phyloP scores from a whole-genome alignment of 2,888 invertebrate genomes.

The Thalpophila matura region DNA sequence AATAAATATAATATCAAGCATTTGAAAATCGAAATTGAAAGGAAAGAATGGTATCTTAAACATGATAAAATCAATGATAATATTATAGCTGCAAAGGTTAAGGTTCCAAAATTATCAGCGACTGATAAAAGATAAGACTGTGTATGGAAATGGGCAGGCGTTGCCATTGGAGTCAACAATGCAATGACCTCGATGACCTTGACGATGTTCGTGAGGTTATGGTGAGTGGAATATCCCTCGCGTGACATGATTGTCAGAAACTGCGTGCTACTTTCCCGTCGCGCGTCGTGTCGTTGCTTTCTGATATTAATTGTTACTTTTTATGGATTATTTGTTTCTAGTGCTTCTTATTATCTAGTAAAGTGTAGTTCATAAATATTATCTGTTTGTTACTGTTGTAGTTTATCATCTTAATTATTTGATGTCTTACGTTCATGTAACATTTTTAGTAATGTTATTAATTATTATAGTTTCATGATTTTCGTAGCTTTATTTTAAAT shows the following conservation, averaged over 20 bases:
- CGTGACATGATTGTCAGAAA: constrained; percentile 56
- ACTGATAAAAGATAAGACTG: constrained; percentile 45
- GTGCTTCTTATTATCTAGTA: neutral
- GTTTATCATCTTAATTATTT: neutral
- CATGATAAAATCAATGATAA: constrained; percentile 21
- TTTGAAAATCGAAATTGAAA: constrained; percentile 15
- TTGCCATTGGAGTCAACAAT: constrained; percentile 62
- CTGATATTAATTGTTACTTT: constrained; percentile 37
- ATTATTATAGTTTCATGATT: too few species aligned
- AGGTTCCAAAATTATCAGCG: constrained; percentile 29
- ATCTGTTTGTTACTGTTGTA: neutral
- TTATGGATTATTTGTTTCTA: constrained; percentile 21
- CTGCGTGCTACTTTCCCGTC: constrained; percentile 46
- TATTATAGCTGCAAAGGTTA: constrained; percentile 30
- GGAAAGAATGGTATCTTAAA: constrained; percentile 7
- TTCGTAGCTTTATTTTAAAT: neutral
- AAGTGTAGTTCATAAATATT: neutral
- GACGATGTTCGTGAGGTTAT: constrained; percentile 69
- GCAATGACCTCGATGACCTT: constrained; percentile 78
- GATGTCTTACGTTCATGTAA: too few species aligned
- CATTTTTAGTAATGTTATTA: too few species aligned
- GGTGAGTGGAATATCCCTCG: constrained; percentile 71
- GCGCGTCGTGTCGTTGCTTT: constrained; percentile 30
- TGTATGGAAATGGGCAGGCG: constrained; percentile 45
- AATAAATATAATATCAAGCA: constrained; percentile 14